These are phyloP conservation scores for Triplophysa dalaica DNA, from an alignment of 2,113 vertebrate species.

Conservation along the genomic window DNA sequence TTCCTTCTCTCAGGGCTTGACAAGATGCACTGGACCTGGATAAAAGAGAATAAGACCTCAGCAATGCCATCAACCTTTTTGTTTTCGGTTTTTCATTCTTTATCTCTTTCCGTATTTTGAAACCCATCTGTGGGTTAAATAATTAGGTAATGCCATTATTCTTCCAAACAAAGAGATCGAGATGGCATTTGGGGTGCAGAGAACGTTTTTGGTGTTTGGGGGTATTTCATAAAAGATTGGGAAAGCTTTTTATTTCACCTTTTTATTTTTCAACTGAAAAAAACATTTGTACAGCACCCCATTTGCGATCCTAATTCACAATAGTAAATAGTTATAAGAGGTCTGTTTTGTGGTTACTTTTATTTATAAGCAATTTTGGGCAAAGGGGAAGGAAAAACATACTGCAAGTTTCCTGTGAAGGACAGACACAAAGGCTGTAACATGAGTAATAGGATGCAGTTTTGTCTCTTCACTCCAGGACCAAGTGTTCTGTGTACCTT, in stretches of 20 bases:
- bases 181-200: not conserved
- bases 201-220: constrained; percentile 24
- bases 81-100: constrained; percentile 46
- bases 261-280: not conserved
- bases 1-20: constrained; percentile 65
- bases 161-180: constrained; percentile 43
- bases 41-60: constrained; percentile 65
- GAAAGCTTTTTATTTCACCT: not conserved
- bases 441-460: constrained; percentile 4
- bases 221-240: not conserved
- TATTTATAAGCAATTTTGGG: not conserved
- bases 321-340: constrained; percentile 9
- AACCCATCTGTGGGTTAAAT: constrained; percentile 52
- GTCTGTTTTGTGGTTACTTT: constrained; percentile 12
- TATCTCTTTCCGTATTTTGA: constrained; percentile 50
- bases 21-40: constrained; percentile 68
- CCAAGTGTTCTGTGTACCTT: not conserved
- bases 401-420: constrained; percentile 1
- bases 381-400: not conserved
- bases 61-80: constrained; percentile 63
- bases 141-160: constrained; percentile 44
- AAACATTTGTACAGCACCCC: not conserved
- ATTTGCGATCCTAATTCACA: constrained; percentile 18
- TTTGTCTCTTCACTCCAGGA: constrained; percentile 20
- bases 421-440: constrained; percentile 12